A percentile compares a stretch with the other conserved stretches of the same genome.
Conservation (phyloP, 2,888 invertebrate genomes). For the Acanthoscelides obtectus region DNA sequence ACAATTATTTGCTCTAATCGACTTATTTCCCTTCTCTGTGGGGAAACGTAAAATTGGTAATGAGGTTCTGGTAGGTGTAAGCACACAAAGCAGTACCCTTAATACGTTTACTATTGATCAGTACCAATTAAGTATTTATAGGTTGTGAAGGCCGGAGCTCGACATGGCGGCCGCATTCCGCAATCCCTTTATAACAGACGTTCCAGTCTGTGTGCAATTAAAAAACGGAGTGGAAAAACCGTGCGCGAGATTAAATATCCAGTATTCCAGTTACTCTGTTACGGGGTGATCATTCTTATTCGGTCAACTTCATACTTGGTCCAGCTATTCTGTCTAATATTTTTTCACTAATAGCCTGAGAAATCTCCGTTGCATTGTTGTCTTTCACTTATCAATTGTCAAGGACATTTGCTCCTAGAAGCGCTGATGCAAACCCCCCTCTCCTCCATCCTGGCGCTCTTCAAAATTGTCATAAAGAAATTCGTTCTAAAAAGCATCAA, state of each 20-base stretch:
- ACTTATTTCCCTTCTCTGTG: too few relatives aligned
- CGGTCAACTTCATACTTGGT: too few relatives aligned
- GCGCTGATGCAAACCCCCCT: too few relatives aligned
- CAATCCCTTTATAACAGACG: background rate
- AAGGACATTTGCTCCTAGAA: too few relatives aligned
- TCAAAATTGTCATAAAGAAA: too few relatives aligned
- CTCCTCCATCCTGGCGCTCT: too few relatives aligned
- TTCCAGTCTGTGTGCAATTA: background rate
- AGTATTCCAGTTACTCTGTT: background rate
- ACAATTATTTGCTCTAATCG: too few relatives aligned
- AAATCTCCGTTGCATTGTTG: too few relatives aligned
- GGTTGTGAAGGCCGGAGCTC: background rate
- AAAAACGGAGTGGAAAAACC: background rate
- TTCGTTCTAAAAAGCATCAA: too few relatives aligned
- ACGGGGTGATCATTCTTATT: background rate
- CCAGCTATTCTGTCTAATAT: too few relatives aligned
- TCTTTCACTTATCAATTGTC: too few relatives aligned
- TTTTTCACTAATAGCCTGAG: too few relatives aligned
- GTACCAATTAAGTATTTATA: background rate
- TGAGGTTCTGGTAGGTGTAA: background rate
- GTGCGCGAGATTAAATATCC: background rate
- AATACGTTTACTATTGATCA: background rate
- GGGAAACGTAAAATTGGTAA: background rate
- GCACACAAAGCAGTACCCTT: background rate
- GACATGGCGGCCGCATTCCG: background rate